Evolutionary conservation across 2,888 invertebrate species (phyloP).

Genomic region (Cacoxenus indagator): DNA sequence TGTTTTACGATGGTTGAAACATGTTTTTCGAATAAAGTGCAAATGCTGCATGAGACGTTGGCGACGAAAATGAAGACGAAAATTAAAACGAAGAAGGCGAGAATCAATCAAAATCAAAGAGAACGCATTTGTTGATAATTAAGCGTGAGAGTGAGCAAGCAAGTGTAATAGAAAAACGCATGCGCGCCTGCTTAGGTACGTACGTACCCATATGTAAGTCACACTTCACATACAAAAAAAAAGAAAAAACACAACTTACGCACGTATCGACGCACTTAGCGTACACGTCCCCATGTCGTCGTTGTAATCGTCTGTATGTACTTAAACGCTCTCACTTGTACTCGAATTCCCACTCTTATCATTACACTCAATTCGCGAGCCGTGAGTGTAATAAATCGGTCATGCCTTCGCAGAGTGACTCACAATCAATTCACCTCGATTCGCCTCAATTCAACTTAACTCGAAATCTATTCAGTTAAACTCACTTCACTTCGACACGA

Average conservation of each 20-base stretch:
- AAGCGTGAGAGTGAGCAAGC: background rate
- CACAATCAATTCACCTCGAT: background rate
- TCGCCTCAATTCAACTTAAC: background rate
- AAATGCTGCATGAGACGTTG: no score
- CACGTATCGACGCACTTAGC: background rate
- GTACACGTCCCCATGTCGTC: no score
- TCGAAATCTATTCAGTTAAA: no score
- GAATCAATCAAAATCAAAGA: no score
- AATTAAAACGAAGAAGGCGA: no score
- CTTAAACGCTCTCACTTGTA: no score
- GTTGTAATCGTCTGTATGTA: no score
- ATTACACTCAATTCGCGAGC: background rate
- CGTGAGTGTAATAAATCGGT: background rate
- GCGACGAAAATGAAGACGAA: no score
- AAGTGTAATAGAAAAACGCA: background rate
- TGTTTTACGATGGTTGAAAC: no score
- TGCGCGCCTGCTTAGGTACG: background rate
- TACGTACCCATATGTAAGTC: background rate
- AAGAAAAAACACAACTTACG: background rate
- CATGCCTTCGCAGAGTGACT: slow-evolving; percentile 8
- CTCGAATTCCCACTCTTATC: no score
- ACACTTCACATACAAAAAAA: background rate
- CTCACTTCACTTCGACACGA: background rate
- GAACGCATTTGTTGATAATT: background rate
- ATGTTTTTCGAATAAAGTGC: no score